Evolutionary conservation across 2,113 vertebrate genomes (phyloP).

Genomic region (Semicossyphus pulcher): DNA sequence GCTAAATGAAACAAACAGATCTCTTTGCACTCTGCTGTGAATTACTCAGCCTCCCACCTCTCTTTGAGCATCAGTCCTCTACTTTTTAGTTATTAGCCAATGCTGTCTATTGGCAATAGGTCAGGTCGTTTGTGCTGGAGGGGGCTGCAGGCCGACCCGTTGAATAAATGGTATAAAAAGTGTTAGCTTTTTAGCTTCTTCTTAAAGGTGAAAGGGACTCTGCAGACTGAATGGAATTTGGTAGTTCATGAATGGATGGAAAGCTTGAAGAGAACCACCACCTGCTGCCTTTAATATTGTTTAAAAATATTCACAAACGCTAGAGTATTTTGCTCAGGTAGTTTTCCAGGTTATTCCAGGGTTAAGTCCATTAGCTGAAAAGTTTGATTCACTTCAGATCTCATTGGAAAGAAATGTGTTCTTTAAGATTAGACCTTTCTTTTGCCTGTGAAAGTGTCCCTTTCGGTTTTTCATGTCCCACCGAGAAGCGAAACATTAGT

Average conservation of each 20-base stretch:
- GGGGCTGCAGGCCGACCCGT: too few relatives aligned
- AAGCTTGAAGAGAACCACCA: too few relatives aligned
- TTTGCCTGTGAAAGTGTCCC: constrained; percentile 26
- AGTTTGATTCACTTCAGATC: constrained; percentile 6
- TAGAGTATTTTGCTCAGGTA: too few relatives aligned
- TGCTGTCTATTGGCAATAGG: constrained; percentile 7
- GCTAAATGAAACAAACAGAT: constrained; percentile 57
- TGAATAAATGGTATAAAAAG: too few relatives aligned
- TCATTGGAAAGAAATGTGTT: background rate
- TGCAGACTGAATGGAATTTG: too few relatives aligned
- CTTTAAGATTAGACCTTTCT: background rate
- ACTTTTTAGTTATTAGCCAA: constrained; percentile 49
- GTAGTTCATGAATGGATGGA: too few relatives aligned
- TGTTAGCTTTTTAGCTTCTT: too few relatives aligned
- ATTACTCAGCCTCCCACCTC: constrained; percentile 37
- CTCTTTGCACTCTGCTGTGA: constrained; percentile 39
- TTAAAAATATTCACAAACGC: too few relatives aligned
- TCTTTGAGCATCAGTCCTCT: constrained; percentile 11
- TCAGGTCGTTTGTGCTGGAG: background rate
- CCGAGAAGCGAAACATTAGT: constrained; percentile 47
- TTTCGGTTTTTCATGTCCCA: constrained; percentile 34
- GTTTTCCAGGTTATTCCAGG: background rate
- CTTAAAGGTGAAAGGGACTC: too few relatives aligned
- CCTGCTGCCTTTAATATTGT: too few relatives aligned
- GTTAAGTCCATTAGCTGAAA: background rate